Percentiles rank a stretch among this genome's conserved stretches.
Conservation (phyloP, 2,888 invertebrate species). For the Eristalinus aeneus region DNA sequence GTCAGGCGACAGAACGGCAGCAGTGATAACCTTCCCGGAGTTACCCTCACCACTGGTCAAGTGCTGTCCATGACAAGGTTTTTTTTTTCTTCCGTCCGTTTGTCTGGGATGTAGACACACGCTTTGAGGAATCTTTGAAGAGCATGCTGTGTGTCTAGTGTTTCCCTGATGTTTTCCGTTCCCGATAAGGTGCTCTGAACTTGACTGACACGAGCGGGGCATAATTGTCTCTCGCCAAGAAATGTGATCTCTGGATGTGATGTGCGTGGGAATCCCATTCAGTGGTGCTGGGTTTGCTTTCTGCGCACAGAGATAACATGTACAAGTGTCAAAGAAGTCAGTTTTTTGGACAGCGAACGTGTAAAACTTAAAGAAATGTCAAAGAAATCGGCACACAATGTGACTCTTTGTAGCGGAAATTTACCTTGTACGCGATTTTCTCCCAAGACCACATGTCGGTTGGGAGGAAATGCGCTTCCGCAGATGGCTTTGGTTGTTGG, state of each 20-base stretch:
- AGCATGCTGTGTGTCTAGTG: not conserved
- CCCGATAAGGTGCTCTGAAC: not conserved
- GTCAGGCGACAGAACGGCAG: not conserved
- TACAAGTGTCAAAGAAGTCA: too few species aligned
- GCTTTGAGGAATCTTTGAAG: not conserved
- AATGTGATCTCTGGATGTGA: not conserved
- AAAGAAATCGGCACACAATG: too few species aligned
- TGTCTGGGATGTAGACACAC: not conserved
- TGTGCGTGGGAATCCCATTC: not conserved
- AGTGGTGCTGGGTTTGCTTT: too few species aligned
- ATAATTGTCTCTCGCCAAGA: not conserved
- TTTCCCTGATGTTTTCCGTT: not conserved
- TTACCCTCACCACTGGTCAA: slow-evolving; percentile 2
- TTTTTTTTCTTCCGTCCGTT: not conserved
- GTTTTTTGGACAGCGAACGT: too few species aligned
- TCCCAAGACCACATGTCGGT: too few species aligned
- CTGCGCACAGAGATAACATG: too few species aligned
- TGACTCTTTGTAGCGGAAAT: too few species aligned
- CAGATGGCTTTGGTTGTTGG: too few species aligned
- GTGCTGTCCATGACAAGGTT: not conserved
- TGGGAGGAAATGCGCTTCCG: too few species aligned
- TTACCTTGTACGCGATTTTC: too few species aligned
- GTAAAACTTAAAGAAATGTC: too few species aligned
- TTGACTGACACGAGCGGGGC: not conserved
- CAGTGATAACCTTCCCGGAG: slow-evolving; percentile 28